Conservation (phyloP, 2,113 vertebrate species). For the Bos indicus region DNA sequence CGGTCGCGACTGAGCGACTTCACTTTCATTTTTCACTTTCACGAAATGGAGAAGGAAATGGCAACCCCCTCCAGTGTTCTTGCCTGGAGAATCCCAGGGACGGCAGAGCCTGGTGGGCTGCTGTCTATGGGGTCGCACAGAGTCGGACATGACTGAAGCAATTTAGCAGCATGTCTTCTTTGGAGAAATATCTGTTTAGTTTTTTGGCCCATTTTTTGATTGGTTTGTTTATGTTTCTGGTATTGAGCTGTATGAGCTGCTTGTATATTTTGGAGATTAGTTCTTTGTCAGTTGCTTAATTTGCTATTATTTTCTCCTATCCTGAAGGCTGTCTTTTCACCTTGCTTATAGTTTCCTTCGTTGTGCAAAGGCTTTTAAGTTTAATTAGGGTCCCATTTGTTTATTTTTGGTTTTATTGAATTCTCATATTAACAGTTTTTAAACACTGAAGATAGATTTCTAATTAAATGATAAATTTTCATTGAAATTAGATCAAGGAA, state of each 20-base stretch:
- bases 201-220: background rate
- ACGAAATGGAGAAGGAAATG: too few species aligned
- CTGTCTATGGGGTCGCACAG: too few species aligned
- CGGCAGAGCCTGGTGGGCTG: too few species aligned
- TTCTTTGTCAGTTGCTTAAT: background rate
- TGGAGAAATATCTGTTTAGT: background rate
- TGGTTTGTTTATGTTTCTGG: background rate
- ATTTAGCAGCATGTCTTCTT: background rate
- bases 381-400: background rate
- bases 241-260: background rate
- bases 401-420: background rate
- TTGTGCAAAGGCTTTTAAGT: background rate
- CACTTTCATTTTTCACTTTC: too few species aligned
- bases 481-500: background rate
- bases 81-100: too few species aligned
- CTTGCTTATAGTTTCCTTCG: background rate
- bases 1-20: too few species aligned
- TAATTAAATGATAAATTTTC: background rate
- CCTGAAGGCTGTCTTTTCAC: background rate
- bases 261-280: background rate
- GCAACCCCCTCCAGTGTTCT: too few species aligned
- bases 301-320: background rate
- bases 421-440: background rate
- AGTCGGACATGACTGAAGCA: too few species aligned
- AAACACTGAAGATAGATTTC: background rate